Base-by-base conservation (phyloP, 1,140 invertebrate species). In the Drosophila seguyi region DNA sequence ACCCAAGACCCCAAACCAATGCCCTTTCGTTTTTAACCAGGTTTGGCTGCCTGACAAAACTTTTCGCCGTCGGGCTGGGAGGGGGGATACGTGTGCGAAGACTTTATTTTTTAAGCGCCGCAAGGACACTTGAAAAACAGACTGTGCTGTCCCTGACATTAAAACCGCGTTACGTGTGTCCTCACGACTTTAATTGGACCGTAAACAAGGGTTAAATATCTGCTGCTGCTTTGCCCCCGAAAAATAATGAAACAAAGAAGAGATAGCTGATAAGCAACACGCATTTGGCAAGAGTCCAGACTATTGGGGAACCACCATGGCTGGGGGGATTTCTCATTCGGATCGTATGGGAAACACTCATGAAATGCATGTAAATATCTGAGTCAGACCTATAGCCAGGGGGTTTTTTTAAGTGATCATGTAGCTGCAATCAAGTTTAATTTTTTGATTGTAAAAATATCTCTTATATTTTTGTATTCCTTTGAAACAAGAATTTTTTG, bases 51-150 rank as follows among this genome's bases (percentile, higher is more conserved):
- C 79, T 87, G 84, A 83, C 84, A 87, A 83, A 77, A 87, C 59
- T 76, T 88, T 61, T 75, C 63, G 66, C 82, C 82, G 79, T 61
- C 71, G 13, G 11, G 13, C n/a, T 18, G 13, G 13, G 20, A 22
- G 68, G 68, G 68, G 41, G 74, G 60, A 75, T 72, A 86, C 74
- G 77, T 85, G 82, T 81, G 68, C 78, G 77, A 79, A 81, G 77
- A 79, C 78, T 67, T 83, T 48, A 48, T 27, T 48, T 85, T 84
- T 52, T 68, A 79, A 79, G 82, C 83, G 71, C 25, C 25, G 73
- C 84, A 88, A 88, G 83, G 83, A 88, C 83, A 88, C 80, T 87
- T 74, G 44, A 83, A 58, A 66, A 63, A 22, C 56, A 48, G 38
- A 44, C 34, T 10, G 20, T 27, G 16, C 52, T 55, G 52, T 55